Evolutionary conservation across 2,113 vertebrate genomes (phyloP).

Genomic region (Catharus bicknelli): DNA sequence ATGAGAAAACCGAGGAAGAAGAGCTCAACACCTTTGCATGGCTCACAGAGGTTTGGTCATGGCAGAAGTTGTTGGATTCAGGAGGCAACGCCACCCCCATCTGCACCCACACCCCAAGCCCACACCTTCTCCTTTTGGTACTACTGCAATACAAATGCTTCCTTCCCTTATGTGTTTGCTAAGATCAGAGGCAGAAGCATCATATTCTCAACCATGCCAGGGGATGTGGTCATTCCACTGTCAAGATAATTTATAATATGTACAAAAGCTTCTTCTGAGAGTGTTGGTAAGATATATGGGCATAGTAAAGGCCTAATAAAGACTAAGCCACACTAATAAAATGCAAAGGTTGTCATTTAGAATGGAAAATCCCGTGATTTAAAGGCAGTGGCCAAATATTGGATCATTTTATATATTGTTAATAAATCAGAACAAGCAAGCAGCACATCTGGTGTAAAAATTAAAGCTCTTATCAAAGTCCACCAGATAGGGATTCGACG

Average conservation of each 20-base stretch:
- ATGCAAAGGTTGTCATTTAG: constrained; percentile 66
- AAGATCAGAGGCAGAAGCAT: neutral
- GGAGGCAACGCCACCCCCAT: rapidly evolving
- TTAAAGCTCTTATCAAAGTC: constrained; percentile 1
- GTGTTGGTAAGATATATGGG: constrained; percentile 50
- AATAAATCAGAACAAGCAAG: constrained; percentile 66
- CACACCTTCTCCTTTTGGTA: neutral
- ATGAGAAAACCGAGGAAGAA: neutral
- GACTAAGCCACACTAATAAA: constrained; percentile 64
- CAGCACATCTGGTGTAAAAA: neutral
- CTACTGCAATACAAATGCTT: neutral
- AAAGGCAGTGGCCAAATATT: constrained; percentile 54
- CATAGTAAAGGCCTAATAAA: constrained; percentile 65
- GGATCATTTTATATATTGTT: constrained; percentile 51
- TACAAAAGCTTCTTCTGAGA: constrained; percentile 50
- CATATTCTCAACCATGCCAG: neutral
- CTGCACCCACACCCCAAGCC: neutral
- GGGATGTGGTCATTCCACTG: constrained; percentile 18
- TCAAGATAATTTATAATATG: constrained; percentile 56
- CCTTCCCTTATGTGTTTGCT: neutral
- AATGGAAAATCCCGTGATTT: constrained; percentile 69
- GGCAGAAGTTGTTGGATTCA: neutral
- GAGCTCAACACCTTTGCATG: neutral
- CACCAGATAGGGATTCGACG: neutral
- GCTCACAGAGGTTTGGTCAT: neutral